These are phyloP conservation scores for Podotricha telesiphe DNA, from an alignment of 2,888 invertebrate genomes.

Conservation along the genomic window DNA sequence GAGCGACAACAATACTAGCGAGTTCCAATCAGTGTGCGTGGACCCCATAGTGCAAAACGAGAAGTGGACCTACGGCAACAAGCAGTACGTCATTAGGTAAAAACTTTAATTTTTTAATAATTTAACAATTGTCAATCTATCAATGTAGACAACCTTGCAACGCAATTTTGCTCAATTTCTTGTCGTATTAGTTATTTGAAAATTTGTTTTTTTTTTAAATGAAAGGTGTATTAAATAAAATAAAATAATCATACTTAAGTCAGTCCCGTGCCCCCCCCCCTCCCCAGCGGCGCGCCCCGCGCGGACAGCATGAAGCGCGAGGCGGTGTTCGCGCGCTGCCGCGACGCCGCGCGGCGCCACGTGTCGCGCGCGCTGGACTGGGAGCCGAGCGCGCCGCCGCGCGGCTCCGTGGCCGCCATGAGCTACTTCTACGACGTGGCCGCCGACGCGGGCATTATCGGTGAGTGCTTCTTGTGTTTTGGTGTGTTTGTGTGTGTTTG, in stretches of 20 bases:
- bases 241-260: too few relatives aligned
- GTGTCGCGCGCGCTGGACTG: constrained; percentile 77
- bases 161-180: too few relatives aligned
- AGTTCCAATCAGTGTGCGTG: constrained; percentile 88
- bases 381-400: constrained; percentile 86
- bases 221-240: too few relatives aligned
- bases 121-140: too few relatives aligned
- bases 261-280: too few relatives aligned
- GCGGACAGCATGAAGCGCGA: constrained; percentile 53
- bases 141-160: too few relatives aligned
- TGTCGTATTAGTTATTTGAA: too few relatives aligned
- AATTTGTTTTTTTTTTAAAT: too few relatives aligned
- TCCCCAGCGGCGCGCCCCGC: constrained; percentile 59
- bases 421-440: constrained; percentile 98
- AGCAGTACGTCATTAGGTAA: constrained; percentile 87
- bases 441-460: constrained; percentile 92
- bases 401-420: constrained; percentile 87
- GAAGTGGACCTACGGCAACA: constrained; percentile 90
- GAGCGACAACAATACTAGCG: constrained; percentile 63
- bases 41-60: constrained; percentile 89
- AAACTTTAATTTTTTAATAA: too few relatives aligned
- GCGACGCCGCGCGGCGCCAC: constrained; percentile 58
- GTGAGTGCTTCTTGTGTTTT: constrained; percentile 45
- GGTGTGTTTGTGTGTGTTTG: too few relatives aligned
- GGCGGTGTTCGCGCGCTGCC: constrained; percentile 60